Percentiles rank a stretch among this genome's conserved stretches.
Conservation (phyloP, 1,140 invertebrate genomes). For the Macrosteles quadrilineatus region DNA sequence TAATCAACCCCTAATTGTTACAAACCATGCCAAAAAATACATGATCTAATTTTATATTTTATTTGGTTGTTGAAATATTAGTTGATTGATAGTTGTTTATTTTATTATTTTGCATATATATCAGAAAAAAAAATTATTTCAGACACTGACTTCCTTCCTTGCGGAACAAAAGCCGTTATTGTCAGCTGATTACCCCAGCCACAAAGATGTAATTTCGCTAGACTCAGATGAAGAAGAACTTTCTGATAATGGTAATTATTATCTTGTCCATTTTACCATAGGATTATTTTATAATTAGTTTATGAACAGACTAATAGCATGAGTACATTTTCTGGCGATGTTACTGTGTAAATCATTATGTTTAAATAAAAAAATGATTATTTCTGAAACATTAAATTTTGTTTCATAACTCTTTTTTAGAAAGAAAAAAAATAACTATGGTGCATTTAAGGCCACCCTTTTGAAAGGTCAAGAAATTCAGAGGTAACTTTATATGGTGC, state of each 20-base stretch:
- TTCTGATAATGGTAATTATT: conserved; percentile 33
- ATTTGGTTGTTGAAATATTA: neutral
- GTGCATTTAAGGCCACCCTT: neutral
- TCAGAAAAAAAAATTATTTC: conserved; percentile 25
- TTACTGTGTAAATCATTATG: neutral
- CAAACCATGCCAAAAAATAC: neutral
- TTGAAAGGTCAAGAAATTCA: neutral
- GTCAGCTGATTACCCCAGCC: conserved; percentile 55
- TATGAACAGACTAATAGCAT: too few relatives aligned
- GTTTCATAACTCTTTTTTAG: too few relatives aligned
- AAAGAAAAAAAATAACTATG: too few relatives aligned
- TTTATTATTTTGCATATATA: neutral
- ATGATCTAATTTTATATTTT: neutral
- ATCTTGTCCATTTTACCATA: neutral
- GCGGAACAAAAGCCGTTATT: conserved; percentile 50
- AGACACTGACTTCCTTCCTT: conserved; percentile 50
- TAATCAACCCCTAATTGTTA: neutral
- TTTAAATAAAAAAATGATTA: neutral
- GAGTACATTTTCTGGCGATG: too few relatives aligned
- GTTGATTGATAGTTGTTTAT: neutral
- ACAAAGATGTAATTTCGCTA: conserved; percentile 58
- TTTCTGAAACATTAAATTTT: too few relatives aligned
- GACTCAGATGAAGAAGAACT: conserved; percentile 55
- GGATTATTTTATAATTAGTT: too few relatives aligned
- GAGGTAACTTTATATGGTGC: neutral